Percentiles rank a stretch among this genome's conserved stretches.
phyloP scores from a whole-genome alignment of 2,797 vertebrate species.

The Poecilia wingei region DNA sequence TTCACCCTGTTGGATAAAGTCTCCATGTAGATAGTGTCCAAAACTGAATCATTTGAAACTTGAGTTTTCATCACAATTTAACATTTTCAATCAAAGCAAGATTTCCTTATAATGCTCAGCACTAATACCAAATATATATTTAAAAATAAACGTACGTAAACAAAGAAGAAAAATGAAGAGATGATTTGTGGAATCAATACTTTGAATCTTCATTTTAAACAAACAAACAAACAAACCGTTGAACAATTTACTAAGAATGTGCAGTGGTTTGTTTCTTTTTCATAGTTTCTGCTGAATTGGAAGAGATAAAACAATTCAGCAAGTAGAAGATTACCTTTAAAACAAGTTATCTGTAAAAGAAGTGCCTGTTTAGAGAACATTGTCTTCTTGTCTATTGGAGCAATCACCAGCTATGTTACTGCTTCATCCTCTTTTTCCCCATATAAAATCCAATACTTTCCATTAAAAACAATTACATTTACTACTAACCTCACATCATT shows the following conservation, averaged over 20 bases:
- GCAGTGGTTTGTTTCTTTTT: background rate
- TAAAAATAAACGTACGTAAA: background rate
- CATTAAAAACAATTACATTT: background rate
- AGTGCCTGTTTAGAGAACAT: background rate
- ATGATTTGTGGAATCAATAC: background rate
- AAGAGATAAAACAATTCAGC: background rate
- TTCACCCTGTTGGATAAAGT: background rate
- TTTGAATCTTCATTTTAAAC: background rate
- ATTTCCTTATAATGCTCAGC: background rate
- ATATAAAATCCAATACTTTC: background rate
- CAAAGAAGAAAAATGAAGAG: background rate
- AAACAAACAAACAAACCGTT: background rate
- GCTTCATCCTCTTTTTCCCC: background rate
- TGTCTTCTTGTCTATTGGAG: background rate
- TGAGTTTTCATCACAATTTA: background rate
- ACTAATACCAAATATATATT: background rate
- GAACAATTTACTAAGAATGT: background rate
- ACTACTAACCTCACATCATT: background rate
- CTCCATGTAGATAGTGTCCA: background rate
- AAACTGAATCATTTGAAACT: background rate
- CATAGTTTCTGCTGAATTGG: background rate
- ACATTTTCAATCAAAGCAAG: background rate
- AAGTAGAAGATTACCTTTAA: background rate
- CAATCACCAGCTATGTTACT: background rate
- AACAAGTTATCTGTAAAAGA: background rate